Evolutionary conservation across 2,888 invertebrate genomes (phyloP), one percentile per base, ranked within the genome.

Genomic region (Anthrax anthrax): DNA sequence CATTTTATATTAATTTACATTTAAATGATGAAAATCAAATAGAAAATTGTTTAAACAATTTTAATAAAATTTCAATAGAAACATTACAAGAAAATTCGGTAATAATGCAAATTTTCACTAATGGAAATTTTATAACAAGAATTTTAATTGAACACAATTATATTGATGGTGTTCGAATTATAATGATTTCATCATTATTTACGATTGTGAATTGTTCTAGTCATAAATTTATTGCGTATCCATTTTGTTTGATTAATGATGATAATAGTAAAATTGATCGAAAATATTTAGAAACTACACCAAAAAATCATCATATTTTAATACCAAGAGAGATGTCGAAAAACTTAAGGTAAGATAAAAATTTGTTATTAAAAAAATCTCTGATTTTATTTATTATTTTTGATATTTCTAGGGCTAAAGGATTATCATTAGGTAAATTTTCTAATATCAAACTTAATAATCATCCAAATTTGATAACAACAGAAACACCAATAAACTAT

Each of bases 191-290:
- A 14, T 56, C 67, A 1, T 60, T 61, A 23, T 65, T 58, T 53
- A 57, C 62, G 1, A 47, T 67, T 13, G 52, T 58, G 0, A 69
- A 69, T 48, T 62, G 60, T 45, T 57, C 65, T 2, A 58, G 58
- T 36, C 43, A 54, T 2, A 16, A 47, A 10, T 49, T 68, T 0
- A 51, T 53, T 29, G 52, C 58, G 0, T 46, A 64, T 34, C 57
- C 65, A 2, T 57, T 67, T 48, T 57, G 62, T 9, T 57, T 66
- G 55, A 62, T 61, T 39, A 60, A 62, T 23, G 63, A 62, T 36
- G 64, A 65, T 43, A n/a, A n/a, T n/a, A n/a, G n/a, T n/a, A 56
- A 45, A 3, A 51, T 59, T 2, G 46, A 47, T 0, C 29, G 29
- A 12, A 9, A 32, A 12, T 32, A 32, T 32, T 32, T 32, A 5